Percentiles rank a stretch among this genome's conserved stretches.
These are phyloP conservation scores for Lepidurus packardi DNA, from an alignment of 1,140 invertebrate species.

Conservation along the genomic window DNA sequence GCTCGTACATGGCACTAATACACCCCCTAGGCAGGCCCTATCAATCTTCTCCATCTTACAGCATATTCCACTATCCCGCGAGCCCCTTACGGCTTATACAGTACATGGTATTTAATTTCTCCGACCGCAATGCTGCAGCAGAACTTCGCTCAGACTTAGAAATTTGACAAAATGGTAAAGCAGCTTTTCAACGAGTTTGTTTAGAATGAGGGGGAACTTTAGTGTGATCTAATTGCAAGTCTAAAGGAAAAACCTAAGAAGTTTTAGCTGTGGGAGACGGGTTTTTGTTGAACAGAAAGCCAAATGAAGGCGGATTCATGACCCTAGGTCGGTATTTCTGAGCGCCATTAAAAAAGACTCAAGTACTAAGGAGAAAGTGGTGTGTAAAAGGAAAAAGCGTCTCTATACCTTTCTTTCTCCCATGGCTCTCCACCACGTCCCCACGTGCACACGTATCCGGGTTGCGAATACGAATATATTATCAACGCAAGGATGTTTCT, in stretches of 20 bases:
- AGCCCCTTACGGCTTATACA: neutral
- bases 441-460: conserved; percentile 1
- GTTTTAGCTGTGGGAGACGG: neutral
- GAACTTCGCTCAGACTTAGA: no score
- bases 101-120: no score
- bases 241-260: neutral
- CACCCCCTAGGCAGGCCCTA: neutral
- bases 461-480: conserved; percentile 15
- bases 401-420: neutral
- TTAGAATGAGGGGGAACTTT: neutral
- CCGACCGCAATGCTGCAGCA: no score
- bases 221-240: neutral
- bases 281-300: neutral
- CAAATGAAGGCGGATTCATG: conserved; percentile 1
- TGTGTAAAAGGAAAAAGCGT: conserved; percentile 2
- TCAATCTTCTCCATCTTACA: neutral
- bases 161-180: no score
- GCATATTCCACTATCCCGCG: neutral
- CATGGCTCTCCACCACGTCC: neutral
- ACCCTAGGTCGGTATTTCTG: conserved; percentile 6
- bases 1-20: neutral
- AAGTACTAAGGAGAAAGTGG: neutral
- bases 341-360: neutral
- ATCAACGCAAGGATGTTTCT: conserved; percentile 8
- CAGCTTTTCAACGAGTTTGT: neutral